phyloP scores from a whole-genome alignment of 2,888 invertebrate genomes.

The Drosophila infuscata region DNA sequence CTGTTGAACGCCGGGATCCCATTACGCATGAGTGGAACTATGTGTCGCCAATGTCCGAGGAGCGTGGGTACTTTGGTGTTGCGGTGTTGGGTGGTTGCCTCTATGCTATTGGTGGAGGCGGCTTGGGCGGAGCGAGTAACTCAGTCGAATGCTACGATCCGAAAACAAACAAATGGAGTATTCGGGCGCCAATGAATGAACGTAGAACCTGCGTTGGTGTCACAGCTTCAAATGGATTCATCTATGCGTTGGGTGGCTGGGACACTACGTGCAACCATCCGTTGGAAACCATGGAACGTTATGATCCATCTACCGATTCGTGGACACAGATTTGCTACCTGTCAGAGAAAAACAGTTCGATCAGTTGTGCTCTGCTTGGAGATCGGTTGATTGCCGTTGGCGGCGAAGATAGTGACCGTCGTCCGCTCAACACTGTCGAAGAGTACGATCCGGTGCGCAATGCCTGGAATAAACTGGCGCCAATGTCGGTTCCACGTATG shows the following conservation, averaged over 20 bases:
- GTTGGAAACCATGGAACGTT: constrained; percentile 95
- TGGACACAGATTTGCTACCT: constrained; percentile 94
- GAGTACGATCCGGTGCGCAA: constrained; percentile 94
- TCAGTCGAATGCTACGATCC: constrained; percentile 95
- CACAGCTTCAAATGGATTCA: constrained; percentile 92
- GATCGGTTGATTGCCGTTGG: constrained; percentile 92
- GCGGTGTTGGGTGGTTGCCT: constrained; percentile 93
- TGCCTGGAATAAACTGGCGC: constrained; percentile 91
- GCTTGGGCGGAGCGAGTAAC: constrained; percentile 89
- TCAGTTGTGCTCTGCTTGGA: constrained; percentile 93
- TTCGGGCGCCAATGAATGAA: constrained; percentile 94
- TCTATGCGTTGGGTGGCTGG: constrained; percentile 97
- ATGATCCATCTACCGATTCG: constrained; percentile 91
- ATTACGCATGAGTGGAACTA: constrained; percentile 94
- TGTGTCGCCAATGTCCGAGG: constrained; percentile 94
- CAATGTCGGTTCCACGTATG: constrained; percentile 93
- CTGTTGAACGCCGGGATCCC: constrained; percentile 97
- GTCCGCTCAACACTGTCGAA: constrained; percentile 94
- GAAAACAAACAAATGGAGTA: constrained; percentile 90
- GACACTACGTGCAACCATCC: constrained; percentile 92
- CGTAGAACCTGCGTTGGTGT: constrained; percentile 95
- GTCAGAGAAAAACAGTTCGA: constrained; percentile 90
- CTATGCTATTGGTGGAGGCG: constrained; percentile 95
- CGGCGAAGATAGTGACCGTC: constrained; percentile 93
- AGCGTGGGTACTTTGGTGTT: constrained; percentile 93